Percentiles rank a stretch among this genome's conserved stretches.
phyloP scores from a whole-genome alignment of 2,888 invertebrate genomes.

The Cephus nigrinus region DNA sequence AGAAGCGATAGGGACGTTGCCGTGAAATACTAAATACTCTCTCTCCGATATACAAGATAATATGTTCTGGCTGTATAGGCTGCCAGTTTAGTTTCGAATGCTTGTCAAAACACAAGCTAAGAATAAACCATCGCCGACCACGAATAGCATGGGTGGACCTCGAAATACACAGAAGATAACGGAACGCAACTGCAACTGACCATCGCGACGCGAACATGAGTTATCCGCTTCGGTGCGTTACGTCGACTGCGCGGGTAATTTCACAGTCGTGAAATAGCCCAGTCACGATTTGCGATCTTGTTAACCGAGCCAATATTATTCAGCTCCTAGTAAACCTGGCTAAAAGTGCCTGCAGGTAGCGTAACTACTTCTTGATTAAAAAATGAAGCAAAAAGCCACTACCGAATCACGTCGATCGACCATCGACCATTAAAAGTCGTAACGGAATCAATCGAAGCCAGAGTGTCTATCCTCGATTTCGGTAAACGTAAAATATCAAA shows the following conservation, averaged over 20 bases:
- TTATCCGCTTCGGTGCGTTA: not conserved
- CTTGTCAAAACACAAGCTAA: constrained; percentile 35
- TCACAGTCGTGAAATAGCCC: not conserved
- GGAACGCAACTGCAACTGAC: not conserved
- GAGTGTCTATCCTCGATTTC: no score
- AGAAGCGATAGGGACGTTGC: not conserved
- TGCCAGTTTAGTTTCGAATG: constrained; percentile 23
- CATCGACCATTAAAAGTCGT: not conserved
- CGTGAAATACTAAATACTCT: not conserved
- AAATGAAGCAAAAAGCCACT: not conserved
- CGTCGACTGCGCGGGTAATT: not conserved
- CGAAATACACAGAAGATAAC: not conserved
- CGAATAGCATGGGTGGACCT: constrained; percentile 3
- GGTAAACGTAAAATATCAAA: not conserved
- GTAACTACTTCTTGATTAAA: not conserved
- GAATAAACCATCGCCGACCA: constrained; percentile 26
- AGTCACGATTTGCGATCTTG: not conserved
- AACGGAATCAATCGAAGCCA: no score
- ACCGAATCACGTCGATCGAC: not conserved
- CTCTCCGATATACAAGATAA: not conserved
- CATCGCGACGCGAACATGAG: not conserved
- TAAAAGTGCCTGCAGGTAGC: not conserved
- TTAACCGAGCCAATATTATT: not conserved
- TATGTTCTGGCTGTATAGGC: not conserved
- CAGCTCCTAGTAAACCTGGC: not conserved